Base-by-base conservation (phyloP, 2,888 invertebrate genomes). In the Amorpha juglandis region DNA sequence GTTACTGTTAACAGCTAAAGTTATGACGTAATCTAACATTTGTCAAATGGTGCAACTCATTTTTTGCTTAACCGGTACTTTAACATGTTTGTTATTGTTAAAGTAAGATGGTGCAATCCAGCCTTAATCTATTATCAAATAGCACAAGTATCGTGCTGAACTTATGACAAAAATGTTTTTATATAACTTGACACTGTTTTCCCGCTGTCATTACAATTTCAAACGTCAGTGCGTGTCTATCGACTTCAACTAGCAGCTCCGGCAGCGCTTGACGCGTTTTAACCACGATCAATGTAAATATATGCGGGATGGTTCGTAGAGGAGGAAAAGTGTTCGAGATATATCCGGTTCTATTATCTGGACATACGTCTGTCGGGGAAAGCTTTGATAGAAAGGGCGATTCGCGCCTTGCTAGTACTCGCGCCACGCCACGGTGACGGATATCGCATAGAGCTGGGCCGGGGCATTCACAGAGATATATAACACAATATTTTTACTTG, bases 121-220 rank as follows among this genome's bases (percentile, higher is more conserved):
- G n/a, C n/a, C n/a, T n/a, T n/a, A n/a, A n/a, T n/a, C n/a, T n/a
- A n/a, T n/a, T n/a, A n/a, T n/a, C n/a, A n/a, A n/a, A n/a, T 42
- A 9, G 8, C 16, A 48, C 6, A 48, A 14, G 7, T 4, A n/a
- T 7, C 6, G 16, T 48, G 16, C 16, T 48, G 48, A 48, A 48
- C 16, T n/a, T 48, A n/a, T 48, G 48, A 48, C 16, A 48, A 48
- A 47, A 48, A 48, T 48, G 7, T 16, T 48, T n/a, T 38, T 38
- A 38, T 35, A 45, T 45, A 14, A 45, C 45, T 14, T 50, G 14
- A 55, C 3, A 35, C 27, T n/a, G n/a, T 35, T n/a, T 16, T 33
- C 35, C 35, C 8, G 19, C 53, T 55, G 33, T 35, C 35, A 55
- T n/a, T 33, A 55, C 33, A 35, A 55, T 55, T n/a, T 55, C 35